These are phyloP conservation scores for Hyles euphorbiae DNA, from an alignment of 1,140 invertebrate genomes.

Conservation along the genomic window DNA sequence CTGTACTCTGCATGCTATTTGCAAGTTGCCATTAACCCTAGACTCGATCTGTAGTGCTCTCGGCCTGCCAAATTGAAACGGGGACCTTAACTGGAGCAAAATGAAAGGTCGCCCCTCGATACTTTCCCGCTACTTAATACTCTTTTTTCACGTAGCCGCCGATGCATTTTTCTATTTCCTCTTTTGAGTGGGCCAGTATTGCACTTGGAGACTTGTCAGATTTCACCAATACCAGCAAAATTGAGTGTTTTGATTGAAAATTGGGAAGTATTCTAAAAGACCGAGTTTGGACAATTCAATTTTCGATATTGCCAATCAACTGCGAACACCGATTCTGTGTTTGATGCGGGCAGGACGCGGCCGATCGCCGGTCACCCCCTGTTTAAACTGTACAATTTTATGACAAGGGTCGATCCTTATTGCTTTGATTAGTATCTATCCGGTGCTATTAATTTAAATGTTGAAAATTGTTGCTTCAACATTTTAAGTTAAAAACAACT, in stretches of 20 bases:
- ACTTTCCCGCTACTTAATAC: conserved; percentile 30
- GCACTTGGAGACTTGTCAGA: conserved; percentile 28
- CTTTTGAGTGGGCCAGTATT: conserved; percentile 23
- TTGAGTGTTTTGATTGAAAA: conserved; percentile 42
- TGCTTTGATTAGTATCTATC: conserved; percentile 31
- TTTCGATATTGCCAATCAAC: conserved; percentile 53
- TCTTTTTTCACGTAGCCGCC: conserved; percentile 18
- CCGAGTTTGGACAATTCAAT: conserved; percentile 42
- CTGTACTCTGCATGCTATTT: conserved; percentile 52
- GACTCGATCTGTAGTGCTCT: conserved; percentile 40
- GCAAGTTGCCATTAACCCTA: conserved; percentile 49
- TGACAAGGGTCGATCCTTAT: conserved; percentile 37
- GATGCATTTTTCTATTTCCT: conserved; percentile 30
- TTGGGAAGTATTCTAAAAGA: conserved; percentile 36
- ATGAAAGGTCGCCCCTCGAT: conserved; percentile 40
- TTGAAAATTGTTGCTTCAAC: conserved; percentile 12
- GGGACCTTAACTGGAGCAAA: conserved; percentile 44
- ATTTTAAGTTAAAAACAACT: too few species aligned
- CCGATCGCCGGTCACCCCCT: conserved; percentile 21
- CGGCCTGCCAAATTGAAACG: conserved; percentile 60
- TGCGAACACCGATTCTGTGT: conserved; percentile 30
- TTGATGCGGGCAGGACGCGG: conserved; percentile 27
- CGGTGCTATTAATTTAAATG: conserved; percentile 24
- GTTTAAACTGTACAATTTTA: conserved; percentile 45
- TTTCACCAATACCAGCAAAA: conserved; percentile 33